Evolutionary conservation across 2,797 vertebrate genomes (phyloP).

Genomic region (Sciurus vulgaris): DNA sequence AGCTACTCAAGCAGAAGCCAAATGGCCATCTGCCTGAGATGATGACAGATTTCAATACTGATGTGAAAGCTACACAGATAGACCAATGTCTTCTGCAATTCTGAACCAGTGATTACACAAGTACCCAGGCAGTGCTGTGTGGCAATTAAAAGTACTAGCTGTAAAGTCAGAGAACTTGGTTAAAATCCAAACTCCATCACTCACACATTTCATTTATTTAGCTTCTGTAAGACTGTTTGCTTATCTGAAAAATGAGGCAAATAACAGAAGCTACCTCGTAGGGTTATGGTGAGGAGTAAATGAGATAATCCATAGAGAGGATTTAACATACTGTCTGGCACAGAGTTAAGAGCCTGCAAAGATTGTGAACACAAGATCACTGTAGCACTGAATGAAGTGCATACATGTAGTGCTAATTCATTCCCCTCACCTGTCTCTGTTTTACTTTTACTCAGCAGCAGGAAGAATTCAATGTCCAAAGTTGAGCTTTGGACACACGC

Average conservation of each 20-base stretch:
- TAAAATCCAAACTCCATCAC: not conserved
- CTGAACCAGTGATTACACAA: not conserved
- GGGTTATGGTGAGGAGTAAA: not conserved
- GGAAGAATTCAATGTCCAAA: conserved; percentile 6
- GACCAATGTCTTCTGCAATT: not conserved
- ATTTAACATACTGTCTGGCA: not conserved
- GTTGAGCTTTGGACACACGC: not conserved
- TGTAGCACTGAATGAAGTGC: not conserved
- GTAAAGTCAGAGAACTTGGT: not conserved
- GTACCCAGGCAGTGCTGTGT: not conserved
- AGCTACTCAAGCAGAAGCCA: conserved; percentile 47
- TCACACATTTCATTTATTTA: not conserved
- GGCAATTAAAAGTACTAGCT: not conserved
- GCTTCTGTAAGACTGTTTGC: not conserved
- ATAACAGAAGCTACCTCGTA: not conserved
- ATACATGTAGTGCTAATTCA: not conserved
- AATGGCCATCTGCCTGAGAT: conserved; percentile 31
- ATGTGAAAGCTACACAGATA: not conserved
- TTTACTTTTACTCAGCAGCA: not conserved
- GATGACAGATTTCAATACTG: conserved; percentile 21
- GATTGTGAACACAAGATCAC: not conserved
- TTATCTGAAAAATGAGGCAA: conserved; percentile 25
- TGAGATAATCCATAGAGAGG: not conserved
- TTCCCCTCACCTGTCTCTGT: not conserved
- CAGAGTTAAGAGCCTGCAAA: not conserved